Conservation (phyloP, 2,113 vertebrate genomes). For the Corapipo altera region DNA sequence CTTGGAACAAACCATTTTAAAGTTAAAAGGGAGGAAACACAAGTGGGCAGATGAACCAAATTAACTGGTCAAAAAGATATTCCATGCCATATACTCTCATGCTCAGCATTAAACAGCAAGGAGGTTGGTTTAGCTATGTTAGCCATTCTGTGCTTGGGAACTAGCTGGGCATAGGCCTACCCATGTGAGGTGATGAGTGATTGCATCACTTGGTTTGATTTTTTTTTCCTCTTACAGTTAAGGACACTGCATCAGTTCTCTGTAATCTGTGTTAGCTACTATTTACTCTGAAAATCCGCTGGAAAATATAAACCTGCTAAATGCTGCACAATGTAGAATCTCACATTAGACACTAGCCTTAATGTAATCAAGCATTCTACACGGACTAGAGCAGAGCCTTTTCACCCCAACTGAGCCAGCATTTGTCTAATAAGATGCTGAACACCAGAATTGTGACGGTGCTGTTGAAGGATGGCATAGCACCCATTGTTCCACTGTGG, state of each 20-base stretch:
- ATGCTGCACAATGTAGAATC: not conserved
- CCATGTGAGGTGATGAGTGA: not conserved
- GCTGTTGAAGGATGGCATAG: not conserved
- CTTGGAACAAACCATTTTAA: slow-evolving; percentile 12
- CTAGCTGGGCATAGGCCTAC: not conserved
- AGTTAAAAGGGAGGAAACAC: not conserved
- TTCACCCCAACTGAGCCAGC: not conserved
- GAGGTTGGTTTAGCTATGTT: not conserved
- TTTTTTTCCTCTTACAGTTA: not conserved
- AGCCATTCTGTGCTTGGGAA: not conserved
- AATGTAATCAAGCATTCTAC: not conserved
- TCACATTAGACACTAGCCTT: not conserved
- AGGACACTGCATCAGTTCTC: not conserved
- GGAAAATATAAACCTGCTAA: not conserved
- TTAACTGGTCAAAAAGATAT: not conserved
- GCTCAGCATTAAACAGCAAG: accelerated
- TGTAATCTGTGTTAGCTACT: not conserved
- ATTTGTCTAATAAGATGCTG: not conserved
- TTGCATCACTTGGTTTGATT: not conserved
- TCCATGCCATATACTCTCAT: not conserved
- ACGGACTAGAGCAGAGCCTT: not conserved
- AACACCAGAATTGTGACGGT: not conserved
- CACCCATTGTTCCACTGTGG: not conserved
- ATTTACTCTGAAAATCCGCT: not conserved
- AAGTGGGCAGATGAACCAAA: not conserved